Evolutionary conservation across 2,888 invertebrate genomes (phyloP).

Genomic region (Scaptomyza reducta): DNA sequence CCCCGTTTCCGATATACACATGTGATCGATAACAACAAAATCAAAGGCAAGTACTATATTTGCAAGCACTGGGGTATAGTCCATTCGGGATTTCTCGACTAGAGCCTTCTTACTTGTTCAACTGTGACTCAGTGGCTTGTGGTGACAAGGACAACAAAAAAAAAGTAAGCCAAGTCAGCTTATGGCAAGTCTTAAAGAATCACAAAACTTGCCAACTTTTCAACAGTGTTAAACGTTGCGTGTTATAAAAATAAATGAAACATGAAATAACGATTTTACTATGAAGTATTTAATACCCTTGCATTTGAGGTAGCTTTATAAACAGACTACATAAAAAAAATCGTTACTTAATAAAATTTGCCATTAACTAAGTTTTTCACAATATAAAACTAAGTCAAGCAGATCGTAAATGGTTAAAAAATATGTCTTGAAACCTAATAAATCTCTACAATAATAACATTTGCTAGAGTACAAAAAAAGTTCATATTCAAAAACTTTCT

Average conservation of each 20-base stretch:
- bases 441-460: constrained; percentile 5
- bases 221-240: constrained; percentile 39
- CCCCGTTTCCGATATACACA: too few relatives aligned
- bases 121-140: constrained; percentile 10
- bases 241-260: constrained; percentile 40
- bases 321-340: too few relatives aligned
- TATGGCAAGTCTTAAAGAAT: not conserved
- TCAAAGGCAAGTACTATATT: too few relatives aligned
- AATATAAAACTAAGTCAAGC: too few relatives aligned
- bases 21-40: too few relatives aligned
- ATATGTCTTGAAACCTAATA: not conserved
- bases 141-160: constrained; percentile 19
- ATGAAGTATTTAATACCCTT: constrained; percentile 6
- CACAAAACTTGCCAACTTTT: constrained; percentile 22
- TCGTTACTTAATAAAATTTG: too few relatives aligned
- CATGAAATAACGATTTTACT: constrained; percentile 1
- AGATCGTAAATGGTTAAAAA: too few relatives aligned
- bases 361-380: too few relatives aligned
- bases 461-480: constrained; percentile 11
- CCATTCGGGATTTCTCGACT: too few relatives aligned
- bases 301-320: too few relatives aligned
- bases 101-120: too few relatives aligned
- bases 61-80: too few relatives aligned
- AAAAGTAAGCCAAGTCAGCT: constrained; percentile 23
- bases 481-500: constrained; percentile 1